Percentiles rank a stretch among this genome's conserved stretches.
Conservation (phyloP, 2,113 vertebrate species). For the Globicephala melas region DNA sequence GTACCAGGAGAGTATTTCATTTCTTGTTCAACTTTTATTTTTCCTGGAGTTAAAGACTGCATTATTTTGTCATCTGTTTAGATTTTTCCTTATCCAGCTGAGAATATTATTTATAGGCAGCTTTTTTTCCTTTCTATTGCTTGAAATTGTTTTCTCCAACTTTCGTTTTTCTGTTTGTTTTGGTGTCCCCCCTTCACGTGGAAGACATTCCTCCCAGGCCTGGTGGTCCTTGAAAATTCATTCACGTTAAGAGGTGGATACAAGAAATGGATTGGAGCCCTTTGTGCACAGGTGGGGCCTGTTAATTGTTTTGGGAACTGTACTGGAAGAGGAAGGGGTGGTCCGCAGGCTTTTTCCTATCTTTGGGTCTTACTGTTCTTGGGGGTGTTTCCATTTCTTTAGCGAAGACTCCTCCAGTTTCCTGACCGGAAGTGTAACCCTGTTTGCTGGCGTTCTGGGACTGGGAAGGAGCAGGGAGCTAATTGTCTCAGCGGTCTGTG, state of each 20-base stretch:
- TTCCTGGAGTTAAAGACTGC: not conserved
- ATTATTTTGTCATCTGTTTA: not conserved
- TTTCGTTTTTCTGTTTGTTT: not conserved
- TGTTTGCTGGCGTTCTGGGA: not conserved
- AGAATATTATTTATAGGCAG: not conserved
- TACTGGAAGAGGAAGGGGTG: no score
- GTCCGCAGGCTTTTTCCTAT: not conserved
- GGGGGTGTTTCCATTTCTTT: not conserved
- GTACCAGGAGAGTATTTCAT: not conserved
- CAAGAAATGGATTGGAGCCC: no score
- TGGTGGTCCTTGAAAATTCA: not conserved
- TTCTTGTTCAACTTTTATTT: constrained; percentile 35
- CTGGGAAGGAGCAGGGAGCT: not conserved
- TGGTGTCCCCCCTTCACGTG: not conserved
- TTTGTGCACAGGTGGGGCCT: not conserved
- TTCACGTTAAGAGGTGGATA: not conserved
- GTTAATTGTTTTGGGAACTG: not conserved
- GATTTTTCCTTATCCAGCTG: not conserved
- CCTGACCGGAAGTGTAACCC: not conserved
- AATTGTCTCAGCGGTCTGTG: not conserved
- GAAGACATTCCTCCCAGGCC: not conserved
- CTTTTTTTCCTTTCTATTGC: not conserved
- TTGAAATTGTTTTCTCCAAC: not conserved
- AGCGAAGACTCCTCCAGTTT: not conserved
- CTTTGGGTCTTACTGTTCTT: not conserved